Evolutionary conservation across 2,113 vertebrate species (phyloP).

Genomic region (Campylomormyrus numenius): DNA sequence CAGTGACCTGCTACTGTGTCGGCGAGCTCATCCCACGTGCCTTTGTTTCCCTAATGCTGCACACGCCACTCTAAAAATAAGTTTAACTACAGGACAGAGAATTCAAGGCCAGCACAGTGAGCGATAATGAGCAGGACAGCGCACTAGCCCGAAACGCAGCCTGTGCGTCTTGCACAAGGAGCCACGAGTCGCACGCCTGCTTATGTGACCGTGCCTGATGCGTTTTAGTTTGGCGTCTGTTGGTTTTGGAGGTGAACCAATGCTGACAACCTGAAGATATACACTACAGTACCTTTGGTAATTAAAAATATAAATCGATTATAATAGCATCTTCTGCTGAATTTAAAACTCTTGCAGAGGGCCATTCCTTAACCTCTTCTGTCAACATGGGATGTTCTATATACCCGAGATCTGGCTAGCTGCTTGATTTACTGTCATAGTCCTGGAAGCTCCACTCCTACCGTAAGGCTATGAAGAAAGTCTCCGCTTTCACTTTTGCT

Average conservation of each 20-base stretch:
- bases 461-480: background rate
- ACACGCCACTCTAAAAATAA: background rate
- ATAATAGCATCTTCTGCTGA: background rate
- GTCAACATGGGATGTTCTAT: background rate
- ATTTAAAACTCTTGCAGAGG: background rate
- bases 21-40: background rate
- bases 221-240: background rate
- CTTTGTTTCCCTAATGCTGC: background rate
- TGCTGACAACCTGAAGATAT: background rate
- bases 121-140: background rate
- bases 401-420: background rate
- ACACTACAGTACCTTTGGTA: background rate
- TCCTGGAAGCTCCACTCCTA: background rate
- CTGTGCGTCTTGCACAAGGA: background rate
- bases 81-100: background rate
- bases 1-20: background rate
- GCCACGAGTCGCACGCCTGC: background rate
- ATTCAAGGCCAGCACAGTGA: background rate
- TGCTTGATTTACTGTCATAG: background rate
- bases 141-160: background rate
- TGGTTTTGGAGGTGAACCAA: background rate
- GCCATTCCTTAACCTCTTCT: background rate
- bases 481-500: background rate
- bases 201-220: background rate
- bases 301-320: constrained; percentile 3